Evolutionary conservation across 2,113 vertebrate species (phyloP), one percentile per base, ranked within the genome.

Genomic region (Xiphias gladius): DNA sequence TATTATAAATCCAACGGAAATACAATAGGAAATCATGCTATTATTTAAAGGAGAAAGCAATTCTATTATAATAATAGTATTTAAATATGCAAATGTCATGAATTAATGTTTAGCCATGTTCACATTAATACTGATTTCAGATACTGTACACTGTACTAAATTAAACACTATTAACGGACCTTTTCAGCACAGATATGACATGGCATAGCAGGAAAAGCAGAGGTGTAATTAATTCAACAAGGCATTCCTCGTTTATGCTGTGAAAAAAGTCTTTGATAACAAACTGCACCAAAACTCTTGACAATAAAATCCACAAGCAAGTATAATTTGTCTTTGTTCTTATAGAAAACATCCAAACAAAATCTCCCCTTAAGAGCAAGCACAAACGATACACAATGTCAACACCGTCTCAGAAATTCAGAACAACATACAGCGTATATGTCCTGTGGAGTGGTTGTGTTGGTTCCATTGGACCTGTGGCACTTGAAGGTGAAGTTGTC

Each of bases 401-500:
- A 4, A 43, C 24, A 59, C 14, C 22, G 13, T 35, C 0, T 61
- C 1, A 48, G 3, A 67, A 66, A 58, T 10, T 13, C 19, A 22
- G 55, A 28, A 30, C 3, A 57, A 96, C 97, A 76, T 86, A 99
- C 98, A 91, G 97, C 98, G 14, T 99, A 99, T 87, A 99, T 99
- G 93, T 99, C 98, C 88, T 99, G 98, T 69, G 98, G 98, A 48
- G 97, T 98, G 57, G 98, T 95, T 5, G 98, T 99, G 87, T 99
- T 99, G 80, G 98, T 99, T 87, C 98, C 98, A n/a, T 99, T 99
- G 62, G 98, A 99, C 62, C 98, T 96, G 89, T 99, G 98, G 89
- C 98, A 99, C 93, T 99, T 99, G 89, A 99, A 99, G 84, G 98
- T 99, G 80, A 99, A 99, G 94, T 99, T 99, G 88, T 99, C 98